Base-by-base conservation (phyloP, 2,888 invertebrate genomes). In the Drosophila ochracea region DNA sequence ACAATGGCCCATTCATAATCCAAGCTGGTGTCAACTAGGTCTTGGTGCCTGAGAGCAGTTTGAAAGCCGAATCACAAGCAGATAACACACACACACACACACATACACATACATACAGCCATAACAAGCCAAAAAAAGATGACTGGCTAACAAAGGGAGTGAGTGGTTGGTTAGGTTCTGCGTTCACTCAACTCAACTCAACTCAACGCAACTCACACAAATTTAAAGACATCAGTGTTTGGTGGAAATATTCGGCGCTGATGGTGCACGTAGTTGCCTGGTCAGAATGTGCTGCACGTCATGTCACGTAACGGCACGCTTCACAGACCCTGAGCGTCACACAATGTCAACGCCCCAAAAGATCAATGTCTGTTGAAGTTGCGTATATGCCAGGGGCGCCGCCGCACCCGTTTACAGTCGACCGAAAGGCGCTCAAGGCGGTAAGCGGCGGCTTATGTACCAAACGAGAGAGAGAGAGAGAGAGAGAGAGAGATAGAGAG, bases 331-430 rank as follows among this genome's bases (percentile, higher is more conserved):
- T 57, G 47, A 47, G 60, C 75, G 75, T 74, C 71, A 58, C 57
- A 54, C 83, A 84, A 80, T 84, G 81, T 82, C 80, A 81, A 81
- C 81, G 81, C 80, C 83, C 85, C 82, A 74, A 75, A 80, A 81
- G 80, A 84, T 80, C 84, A 84, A 84, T 80, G 80, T 68, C 82
- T 84, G 82, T 47, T 68, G 37, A 62, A 61, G 63, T 85, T 83
- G 68, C 83, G 76, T 66, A 73, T 81, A 71, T 80, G 85, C 80
- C 80, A 58, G 59, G 49, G 58, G 54, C 28, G 55, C 28, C 59
- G 47, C 68, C 55, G 58, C 58, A 58, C 58, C 58, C 67, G 54
- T 43, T 41, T 55, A 57, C 43, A 57, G 55, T 41, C 57, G 57
- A 60, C 25, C 41, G n/a, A 39, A 39, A 37, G 25, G 39, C 37